Evolutionary conservation across 2,888 invertebrate genomes (phyloP), one percentile per base, ranked within the genome.

Genomic region (Papilio demoleus): DNA sequence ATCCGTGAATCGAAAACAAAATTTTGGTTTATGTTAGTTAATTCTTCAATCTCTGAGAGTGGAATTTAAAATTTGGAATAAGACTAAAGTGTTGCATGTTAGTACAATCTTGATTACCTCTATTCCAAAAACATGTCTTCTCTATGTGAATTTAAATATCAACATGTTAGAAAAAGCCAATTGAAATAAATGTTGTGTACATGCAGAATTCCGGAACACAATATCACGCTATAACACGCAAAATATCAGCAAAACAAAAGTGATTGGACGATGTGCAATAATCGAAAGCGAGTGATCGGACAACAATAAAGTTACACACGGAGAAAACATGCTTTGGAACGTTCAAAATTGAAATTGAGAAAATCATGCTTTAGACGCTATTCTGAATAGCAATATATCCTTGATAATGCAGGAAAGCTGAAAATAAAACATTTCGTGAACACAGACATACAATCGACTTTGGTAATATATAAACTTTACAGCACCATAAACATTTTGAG

Each of bases 241-340:
- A 78, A 80, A 74, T 73, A 74, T 73, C 73, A 75, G 74, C 75
- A 75, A 72, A 72, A 75, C 71, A 74, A 60, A 50, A 60, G 27
- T 40, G 38, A n/a, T 24, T 17, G 24, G 24, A 38, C 45, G 47
- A 58, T 68, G 83, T 83, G 74, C 72, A 74, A 31, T 64, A 45
- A 50, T 76, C 76, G 65, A 74, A 87, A 88, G 86, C 87, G 79
- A 87, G 84, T 84, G 82, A 81, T 82, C 82, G 24, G 31, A 87
- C 66, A 80, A 80, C 81, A 81, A 74, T 78, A 77, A 72, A 74
- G 59, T 71, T 79, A 79, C 75, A 80, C 82, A 83, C 76, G 73
- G 83, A 87, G 87, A 87, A 88, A 86, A 88, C 89, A 90, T 90
- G 90, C 91, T 83, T 83, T 76, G 78, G 80, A 79, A 77, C 68